Base-by-base conservation (phyloP, 1,140 invertebrate species). In the Drosophila ohnishii region DNA sequence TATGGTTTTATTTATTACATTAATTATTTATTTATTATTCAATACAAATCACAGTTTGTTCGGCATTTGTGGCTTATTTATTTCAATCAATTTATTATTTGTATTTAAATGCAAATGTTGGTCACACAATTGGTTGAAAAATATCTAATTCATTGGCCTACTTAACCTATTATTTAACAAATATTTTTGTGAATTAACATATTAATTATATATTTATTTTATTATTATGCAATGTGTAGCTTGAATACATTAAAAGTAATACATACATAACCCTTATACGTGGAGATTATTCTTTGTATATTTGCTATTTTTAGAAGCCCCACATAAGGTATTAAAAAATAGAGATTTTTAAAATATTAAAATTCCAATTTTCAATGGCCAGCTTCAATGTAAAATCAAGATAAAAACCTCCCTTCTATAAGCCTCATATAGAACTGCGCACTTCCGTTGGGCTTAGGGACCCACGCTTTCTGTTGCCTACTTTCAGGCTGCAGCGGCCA, bases 401-500 rank as follows among this genome's bases (percentile, higher is more conserved):
- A 5, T 10, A 13, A 51, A 19, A 5, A 5, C 5, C 13, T 14
- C 3, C 22, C 7, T 2, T n/a, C 28, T 19, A 16, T 13, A 34
- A 34, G 19, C 19, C 19, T 19, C 19, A 19, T 19, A 19, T 19
- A 19, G 19, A 51, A 53, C 6, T 19, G 1, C 2, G 5, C 28
- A 44, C 16, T 62, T 57, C 7, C 35, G 14, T 8, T 48, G 9
- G 8, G 14, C 45, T 28, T 28, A n/a, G 2, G 25, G 0, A 10
- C 1, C 14, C 6, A 8, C 8, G 30, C 16, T 62, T 62, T 62
- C 5, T 6, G 42, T 16, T 64, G 62, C 83, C 80, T 87, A 80
- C 80, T 87, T 80, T 77, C 39, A 13, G 84, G 83, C 48, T 5
- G n/a, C 8, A 3, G n/a, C 8, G 19, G 35, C 16, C 51, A 35